Evolutionary conservation across 2,113 vertebrate species (phyloP).

Genomic region (Alosa alosa): DNA sequence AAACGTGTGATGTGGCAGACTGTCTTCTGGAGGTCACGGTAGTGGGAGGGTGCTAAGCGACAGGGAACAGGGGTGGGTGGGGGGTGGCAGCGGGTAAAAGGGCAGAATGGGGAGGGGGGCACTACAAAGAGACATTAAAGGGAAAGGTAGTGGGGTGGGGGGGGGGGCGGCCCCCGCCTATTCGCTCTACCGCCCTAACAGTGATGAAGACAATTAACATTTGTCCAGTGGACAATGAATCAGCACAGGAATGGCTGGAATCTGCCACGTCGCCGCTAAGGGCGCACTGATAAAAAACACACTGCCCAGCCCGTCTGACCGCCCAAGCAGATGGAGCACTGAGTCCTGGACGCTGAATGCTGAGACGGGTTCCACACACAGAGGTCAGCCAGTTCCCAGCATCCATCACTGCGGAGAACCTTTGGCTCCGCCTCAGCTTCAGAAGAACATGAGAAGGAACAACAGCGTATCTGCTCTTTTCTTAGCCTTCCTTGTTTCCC

Average conservation of each 20-base stretch:
- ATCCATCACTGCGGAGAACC: conserved; percentile 52
- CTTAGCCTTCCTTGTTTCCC: not conserved
- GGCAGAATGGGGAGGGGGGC: conserved; percentile 48
- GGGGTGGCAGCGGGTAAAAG: conserved; percentile 58
- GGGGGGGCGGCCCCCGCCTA: conserved; percentile 66
- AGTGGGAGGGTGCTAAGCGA: conserved; percentile 56
- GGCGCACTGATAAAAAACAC: conserved; percentile 75
- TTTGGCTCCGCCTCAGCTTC: not conserved
- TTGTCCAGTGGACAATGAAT: conserved; percentile 87
- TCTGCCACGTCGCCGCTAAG: conserved; percentile 73
- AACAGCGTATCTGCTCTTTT: not conserved
- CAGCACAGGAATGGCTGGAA: conserved; percentile 85
- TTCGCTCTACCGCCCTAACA: conserved; percentile 60
- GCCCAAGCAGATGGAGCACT: not conserved
- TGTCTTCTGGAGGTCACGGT: conserved; percentile 62
- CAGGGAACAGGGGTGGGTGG: conserved; percentile 43
- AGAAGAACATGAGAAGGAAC: not conserved
- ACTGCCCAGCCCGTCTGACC: conserved; percentile 60
- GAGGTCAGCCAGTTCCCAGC: conserved; percentile 82
- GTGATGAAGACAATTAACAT: conserved; percentile 89
- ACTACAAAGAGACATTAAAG: conserved; percentile 65
- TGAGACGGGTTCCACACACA: conserved; percentile 54
- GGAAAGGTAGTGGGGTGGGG: conserved; percentile 57
- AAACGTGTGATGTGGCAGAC: conserved; percentile 43
- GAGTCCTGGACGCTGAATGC: conserved; percentile 67